Conservation (phyloP, 1,140 invertebrate genomes). For the Diuraphis noxia region DNA sequence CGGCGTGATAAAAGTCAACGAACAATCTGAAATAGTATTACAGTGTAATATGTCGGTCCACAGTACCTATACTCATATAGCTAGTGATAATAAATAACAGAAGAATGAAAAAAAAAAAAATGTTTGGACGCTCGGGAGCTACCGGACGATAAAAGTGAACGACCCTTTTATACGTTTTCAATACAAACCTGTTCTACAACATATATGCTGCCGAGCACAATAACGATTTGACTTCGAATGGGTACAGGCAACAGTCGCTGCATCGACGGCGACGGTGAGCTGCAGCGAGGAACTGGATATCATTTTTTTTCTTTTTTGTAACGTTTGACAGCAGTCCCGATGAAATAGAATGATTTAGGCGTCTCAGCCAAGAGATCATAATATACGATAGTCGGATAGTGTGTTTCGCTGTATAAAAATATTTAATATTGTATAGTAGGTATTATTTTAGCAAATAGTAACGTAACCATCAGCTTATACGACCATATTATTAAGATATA, state of each 20-base stretch:
- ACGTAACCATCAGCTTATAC: too few relatives aligned
- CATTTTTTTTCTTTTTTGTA: background rate
- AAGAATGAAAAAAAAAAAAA: background rate
- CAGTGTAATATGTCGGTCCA: background rate
- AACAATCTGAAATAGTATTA: background rate
- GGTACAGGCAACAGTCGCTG: background rate
- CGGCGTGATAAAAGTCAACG: background rate
- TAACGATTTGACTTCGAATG: conserved; percentile 14
- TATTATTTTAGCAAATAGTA: background rate
- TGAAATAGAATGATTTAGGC: conserved; percentile 18
- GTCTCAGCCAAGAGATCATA: background rate
- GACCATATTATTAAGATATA: background rate
- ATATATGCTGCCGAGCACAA: background rate
- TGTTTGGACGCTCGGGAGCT: conserved; percentile 14
- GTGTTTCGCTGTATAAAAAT: background rate
- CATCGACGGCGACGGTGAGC: background rate
- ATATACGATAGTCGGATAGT: background rate
- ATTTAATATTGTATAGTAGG: background rate
- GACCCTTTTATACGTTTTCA: conserved; percentile 42
- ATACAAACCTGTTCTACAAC: conserved; percentile 44
- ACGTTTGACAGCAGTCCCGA: conserved; percentile 23
- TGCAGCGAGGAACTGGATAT: conserved; percentile 14
- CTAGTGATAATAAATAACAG: conserved; percentile 10
- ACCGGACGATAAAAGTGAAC: conserved; percentile 45
- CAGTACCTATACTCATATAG: background rate